Conservation (phyloP, 2,888 invertebrate species). For the Drosophila suboccidentalis region DNA sequence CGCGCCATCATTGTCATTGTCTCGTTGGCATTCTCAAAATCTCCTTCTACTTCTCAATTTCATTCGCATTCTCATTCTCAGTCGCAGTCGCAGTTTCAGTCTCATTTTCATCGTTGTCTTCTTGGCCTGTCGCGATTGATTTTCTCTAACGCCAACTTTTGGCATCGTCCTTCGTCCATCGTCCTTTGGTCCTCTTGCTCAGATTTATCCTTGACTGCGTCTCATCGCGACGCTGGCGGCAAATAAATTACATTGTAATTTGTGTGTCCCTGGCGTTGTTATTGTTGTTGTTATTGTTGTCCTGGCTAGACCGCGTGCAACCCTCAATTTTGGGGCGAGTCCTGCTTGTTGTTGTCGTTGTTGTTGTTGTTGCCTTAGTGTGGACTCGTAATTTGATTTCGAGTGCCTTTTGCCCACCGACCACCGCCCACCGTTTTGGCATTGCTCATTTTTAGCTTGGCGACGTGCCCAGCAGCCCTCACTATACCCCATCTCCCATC, state of each 20-base stretch:
- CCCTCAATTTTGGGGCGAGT: constrained; percentile 42
- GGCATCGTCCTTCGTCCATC: constrained; percentile 35
- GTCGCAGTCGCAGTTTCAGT: constrained; percentile 6
- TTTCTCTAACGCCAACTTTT: constrained; percentile 64
- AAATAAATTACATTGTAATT: constrained; percentile 83
- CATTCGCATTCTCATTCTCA: constrained; percentile 9
- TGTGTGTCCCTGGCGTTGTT: constrained; percentile 69
- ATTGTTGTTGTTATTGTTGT: constrained; percentile 52
- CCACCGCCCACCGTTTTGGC: constrained; percentile 70
- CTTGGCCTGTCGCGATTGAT: constrained; percentile 74
- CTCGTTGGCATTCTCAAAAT: constrained; percentile 12
- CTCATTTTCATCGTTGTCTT: constrained; percentile 42
- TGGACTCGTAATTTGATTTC: constrained; percentile 75
- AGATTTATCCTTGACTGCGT: constrained; percentile 33
- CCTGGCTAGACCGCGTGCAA: constrained; percentile 63
- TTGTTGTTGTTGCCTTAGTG: constrained; percentile 38
- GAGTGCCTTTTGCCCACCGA: constrained; percentile 67
- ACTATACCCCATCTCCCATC: neutral
- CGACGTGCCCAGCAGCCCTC: constrained; percentile 60
- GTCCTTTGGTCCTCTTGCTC: neutral
- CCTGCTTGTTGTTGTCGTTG: constrained; percentile 40
- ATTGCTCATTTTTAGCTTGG: constrained; percentile 62
- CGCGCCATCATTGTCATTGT: constrained; percentile 39
- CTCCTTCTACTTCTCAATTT: constrained; percentile 15
- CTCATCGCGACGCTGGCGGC: constrained; percentile 61